Percentiles rank a stretch among this genome's conserved stretches.
phyloP scores from a whole-genome alignment of 2,888 invertebrate species.

The Lithophane semibrunnea region DNA sequence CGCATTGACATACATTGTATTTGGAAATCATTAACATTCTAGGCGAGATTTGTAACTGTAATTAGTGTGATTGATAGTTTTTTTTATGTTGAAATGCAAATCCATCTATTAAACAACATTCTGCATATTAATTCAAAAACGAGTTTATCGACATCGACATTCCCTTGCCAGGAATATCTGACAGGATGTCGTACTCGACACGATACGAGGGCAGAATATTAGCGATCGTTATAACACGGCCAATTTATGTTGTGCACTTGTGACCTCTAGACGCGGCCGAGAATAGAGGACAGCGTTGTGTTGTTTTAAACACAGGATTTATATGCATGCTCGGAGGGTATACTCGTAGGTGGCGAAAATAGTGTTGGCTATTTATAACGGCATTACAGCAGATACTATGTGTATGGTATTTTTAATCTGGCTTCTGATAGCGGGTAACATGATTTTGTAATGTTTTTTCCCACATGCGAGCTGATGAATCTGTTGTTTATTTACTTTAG shows the following conservation, averaged over 20 bases:
- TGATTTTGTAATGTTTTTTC: slow-evolving; percentile 34
- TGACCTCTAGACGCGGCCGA: slow-evolving; percentile 65
- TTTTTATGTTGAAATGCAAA: slow-evolving; percentile 14
- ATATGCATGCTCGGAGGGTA: slow-evolving; percentile 38
- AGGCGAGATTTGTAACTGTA: not conserved
- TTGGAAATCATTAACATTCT: slow-evolving; percentile 34
- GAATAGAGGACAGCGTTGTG: slow-evolving; percentile 55
- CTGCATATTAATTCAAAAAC: slow-evolving; percentile 48
- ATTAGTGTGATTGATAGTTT: slow-evolving; percentile 10
- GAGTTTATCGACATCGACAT: slow-evolving; percentile 65
- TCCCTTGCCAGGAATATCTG: slow-evolving; percentile 78
- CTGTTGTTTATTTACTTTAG: slow-evolving; percentile 12
- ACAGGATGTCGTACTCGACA: slow-evolving; percentile 82
- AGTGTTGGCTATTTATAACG: slow-evolving; percentile 49
- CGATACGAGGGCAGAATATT: slow-evolving; percentile 83
- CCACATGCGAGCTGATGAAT: slow-evolving; percentile 17
- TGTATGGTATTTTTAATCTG: slow-evolving; percentile 34
- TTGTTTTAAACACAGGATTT: slow-evolving; percentile 52
- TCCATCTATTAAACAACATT: slow-evolving; percentile 14
- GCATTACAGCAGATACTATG: slow-evolving; percentile 23
- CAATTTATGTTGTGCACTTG: slow-evolving; percentile 73
- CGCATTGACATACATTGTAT: not conserved
- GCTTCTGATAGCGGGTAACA: slow-evolving; percentile 26
- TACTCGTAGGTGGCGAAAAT: slow-evolving; percentile 43
- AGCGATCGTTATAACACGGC: slow-evolving; percentile 69